A percentile compares a stretch with the other conserved stretches of the same genome.
Evolutionary conservation across 2,113 vertebrate species (phyloP).

Genomic region (Arenaria interpres): DNA sequence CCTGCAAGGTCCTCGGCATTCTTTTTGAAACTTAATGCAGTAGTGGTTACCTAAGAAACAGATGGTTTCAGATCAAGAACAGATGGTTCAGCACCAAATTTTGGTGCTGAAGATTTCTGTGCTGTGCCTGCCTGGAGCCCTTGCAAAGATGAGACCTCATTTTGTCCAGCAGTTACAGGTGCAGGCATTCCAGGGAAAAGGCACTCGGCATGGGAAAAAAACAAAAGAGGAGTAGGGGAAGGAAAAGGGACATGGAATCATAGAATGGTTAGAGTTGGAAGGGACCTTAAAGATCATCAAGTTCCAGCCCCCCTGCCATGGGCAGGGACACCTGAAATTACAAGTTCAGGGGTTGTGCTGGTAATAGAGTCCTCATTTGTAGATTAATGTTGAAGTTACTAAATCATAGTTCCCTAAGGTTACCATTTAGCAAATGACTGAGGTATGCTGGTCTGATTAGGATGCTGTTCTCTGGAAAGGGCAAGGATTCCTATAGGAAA

Average conservation of each 20-base stretch:
- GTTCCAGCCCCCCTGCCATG: no score
- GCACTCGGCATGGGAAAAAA: not conserved
- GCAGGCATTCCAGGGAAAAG: not conserved
- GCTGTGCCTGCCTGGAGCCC: not conserved
- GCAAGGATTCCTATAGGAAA: not conserved
- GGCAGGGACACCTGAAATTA: not conserved
- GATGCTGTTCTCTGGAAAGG: not conserved
- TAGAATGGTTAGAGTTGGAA: no score
- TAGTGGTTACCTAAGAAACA: not conserved
- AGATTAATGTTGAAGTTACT: not conserved
- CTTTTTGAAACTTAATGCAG: not conserved
- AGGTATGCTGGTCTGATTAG: not conserved
- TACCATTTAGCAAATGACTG: not conserved
- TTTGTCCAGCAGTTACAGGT: not conserved
- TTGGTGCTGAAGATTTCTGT: not conserved
- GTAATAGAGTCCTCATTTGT: not conserved
- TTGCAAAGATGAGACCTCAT: accelerated
- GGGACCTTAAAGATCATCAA: no score
- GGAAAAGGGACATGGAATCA: not conserved
- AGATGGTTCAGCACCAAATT: no score
- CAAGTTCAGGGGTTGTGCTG: not conserved
- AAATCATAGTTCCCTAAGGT: not conserved
- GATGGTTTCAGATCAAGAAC: no score
- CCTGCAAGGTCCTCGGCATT: not conserved
- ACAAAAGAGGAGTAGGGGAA: not conserved